Evolutionary conservation across 2,797 vertebrate species (phyloP), one percentile per base, ranked within the genome.

Genomic region (Tadarida brasiliensis): DNA sequence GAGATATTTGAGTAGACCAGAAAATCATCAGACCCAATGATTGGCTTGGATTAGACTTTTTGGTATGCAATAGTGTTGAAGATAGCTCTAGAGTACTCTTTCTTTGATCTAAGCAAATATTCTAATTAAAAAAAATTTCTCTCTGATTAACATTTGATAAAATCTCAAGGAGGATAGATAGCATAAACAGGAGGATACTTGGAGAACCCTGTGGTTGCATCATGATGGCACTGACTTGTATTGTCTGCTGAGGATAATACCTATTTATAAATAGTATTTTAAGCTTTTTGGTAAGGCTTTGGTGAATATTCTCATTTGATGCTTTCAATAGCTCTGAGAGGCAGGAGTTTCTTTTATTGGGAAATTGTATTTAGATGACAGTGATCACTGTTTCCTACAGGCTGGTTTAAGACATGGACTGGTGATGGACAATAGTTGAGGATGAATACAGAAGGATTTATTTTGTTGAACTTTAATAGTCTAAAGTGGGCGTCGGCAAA

Each of bases 391-490:
- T 71, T 94, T 89, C 56, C 26, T 56, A 16, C 0, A 49, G 59
- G 19, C 30, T 74, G 35, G 56, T 39, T 82, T 81, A 26, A 68
- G 47, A 56, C 6, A 28, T 61, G 24, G 33, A 30, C 22, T 24
- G 35, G 16, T 82, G n/a, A 57, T 84, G 67, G 61, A 24, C 2
- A 71, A 0, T 22, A 61, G 59, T 74, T 78, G 78, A 94, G 10
- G 16, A 56, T 95, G 89, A 81, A 28, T 67, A 44, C 12, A 30
- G 71, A 84, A 80, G 26, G 63, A 39, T 73, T 91, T 80, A 28
- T 94, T 85, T 71, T 90, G 24, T 68, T 87, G 47, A 88, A 61
- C 57, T 92, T 33, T 57, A 19, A 57, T 63, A 47, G 33, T 67
- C 33, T 71, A 44, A 81, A 33, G 28, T 3, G 22, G 26, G 16